These are phyloP conservation scores for Antechinus stuartii DNA, from an alignment of 2,113 vertebrate genomes.

Conservation along the genomic window DNA sequence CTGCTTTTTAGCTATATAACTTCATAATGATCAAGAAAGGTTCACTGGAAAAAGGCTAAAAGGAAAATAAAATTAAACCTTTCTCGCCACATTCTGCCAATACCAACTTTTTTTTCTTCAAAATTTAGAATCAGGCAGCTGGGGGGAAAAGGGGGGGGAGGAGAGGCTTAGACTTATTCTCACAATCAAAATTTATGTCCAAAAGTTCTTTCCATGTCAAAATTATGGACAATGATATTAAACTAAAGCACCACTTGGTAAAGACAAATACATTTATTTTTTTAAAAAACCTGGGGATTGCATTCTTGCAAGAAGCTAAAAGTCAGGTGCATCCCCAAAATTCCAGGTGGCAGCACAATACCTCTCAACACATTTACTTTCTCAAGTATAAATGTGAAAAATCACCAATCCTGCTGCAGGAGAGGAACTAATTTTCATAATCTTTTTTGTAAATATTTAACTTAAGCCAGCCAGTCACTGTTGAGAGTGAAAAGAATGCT, in stretches of 20 bases:
- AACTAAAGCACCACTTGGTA: slow-evolving; percentile 57
- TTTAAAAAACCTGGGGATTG: not conserved
- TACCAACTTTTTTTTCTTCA: not conserved
- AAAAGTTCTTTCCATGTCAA: slow-evolving; percentile 76
- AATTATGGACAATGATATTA: slow-evolving; percentile 80
- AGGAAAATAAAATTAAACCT: not conserved
- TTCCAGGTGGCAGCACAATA: not conserved
- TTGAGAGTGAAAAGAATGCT: not conserved
- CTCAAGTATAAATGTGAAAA: not conserved
- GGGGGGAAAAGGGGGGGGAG: not conserved
- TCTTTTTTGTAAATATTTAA: not conserved
- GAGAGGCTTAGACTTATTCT: not conserved
- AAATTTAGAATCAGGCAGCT: not conserved
- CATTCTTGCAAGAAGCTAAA: too few species aligned
- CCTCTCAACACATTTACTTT: not conserved
- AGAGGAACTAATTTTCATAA: rapidly evolving
- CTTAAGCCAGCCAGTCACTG: rapidly evolving
- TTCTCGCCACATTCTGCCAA: rapidly evolving
- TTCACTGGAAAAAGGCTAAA: not conserved
- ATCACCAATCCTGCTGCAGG: rapidly evolving
- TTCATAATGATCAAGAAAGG: not conserved
- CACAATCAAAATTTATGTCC: slow-evolving; percentile 79
- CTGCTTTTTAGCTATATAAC: not conserved
- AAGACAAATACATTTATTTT: not conserved
- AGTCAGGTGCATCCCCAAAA: too few species aligned